phyloP scores from a whole-genome alignment of 2,797 vertebrate species.

The Emys orbicularis region DNA sequence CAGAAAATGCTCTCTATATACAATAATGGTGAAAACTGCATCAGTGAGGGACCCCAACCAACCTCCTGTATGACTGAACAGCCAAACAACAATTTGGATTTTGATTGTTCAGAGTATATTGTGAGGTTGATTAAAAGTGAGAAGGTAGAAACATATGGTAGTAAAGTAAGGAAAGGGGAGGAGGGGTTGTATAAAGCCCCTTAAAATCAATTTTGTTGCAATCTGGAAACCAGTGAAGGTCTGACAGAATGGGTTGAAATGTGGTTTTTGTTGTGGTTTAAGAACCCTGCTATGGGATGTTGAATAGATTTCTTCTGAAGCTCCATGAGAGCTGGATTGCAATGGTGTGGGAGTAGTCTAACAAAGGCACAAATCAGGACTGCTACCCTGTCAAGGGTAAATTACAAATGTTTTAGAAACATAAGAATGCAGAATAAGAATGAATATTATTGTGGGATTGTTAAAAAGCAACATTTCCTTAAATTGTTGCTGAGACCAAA shows the following conservation, averaged over 20 bases:
- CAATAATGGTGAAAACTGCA: constrained; percentile 3
- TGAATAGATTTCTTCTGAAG: constrained; percentile 31
- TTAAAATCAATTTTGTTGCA: constrained; percentile 46
- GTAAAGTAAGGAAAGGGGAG: constrained; percentile 18
- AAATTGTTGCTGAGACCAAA: not conserved
- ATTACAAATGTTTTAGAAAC: not conserved
- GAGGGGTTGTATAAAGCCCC: constrained; percentile 1
- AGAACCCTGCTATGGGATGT: not conserved
- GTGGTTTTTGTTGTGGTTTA: constrained; percentile 13
- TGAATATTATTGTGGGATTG: constrained; percentile 25
- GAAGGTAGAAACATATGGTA: constrained; percentile 40
- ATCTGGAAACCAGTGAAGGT: constrained; percentile 31
- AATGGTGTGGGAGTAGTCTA: not conserved
- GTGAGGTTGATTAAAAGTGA: constrained; percentile 52
- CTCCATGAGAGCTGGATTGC: not conserved
- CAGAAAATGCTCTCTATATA: constrained; percentile 13
- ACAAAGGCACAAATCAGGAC: constrained; percentile 42
- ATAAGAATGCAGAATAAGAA: not conserved
- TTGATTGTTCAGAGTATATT: constrained; percentile 34
- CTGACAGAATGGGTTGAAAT: constrained; percentile 22
- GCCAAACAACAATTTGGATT: constrained; percentile 47
- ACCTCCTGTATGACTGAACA: not conserved
- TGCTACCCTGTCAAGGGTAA: not conserved
- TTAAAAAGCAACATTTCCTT: not conserved
- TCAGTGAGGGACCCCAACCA: not conserved